These are phyloP conservation scores for Ophioninae sp. DNA, from an alignment of 2,888 invertebrate species.

Conservation along the genomic window DNA sequence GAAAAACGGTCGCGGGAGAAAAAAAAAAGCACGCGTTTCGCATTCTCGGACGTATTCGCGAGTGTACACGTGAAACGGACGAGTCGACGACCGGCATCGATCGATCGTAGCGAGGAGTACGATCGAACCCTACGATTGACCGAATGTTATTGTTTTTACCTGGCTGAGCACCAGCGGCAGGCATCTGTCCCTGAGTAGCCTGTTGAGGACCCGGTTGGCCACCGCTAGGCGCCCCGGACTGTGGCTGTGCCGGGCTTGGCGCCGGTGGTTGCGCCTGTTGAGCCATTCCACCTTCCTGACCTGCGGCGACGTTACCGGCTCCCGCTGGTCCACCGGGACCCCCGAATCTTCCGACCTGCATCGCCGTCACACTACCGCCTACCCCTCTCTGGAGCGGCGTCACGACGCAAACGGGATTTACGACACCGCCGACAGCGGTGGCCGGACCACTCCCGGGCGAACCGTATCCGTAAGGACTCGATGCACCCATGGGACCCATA, in stretches of 20 bases:
- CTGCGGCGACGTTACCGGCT: slow-evolving; percentile 82
- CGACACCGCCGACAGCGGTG: slow-evolving; percentile 74
- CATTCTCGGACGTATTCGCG: no score
- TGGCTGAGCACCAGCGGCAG: slow-evolving; percentile 78
- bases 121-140: background rate
- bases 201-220: slow-evolving; percentile 84
- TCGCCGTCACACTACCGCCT: slow-evolving; percentile 78
- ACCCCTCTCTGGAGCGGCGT: slow-evolving; percentile 83
- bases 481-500: slow-evolving; percentile 79
- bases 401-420: slow-evolving; percentile 81
- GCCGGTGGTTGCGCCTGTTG: slow-evolving; percentile 90
- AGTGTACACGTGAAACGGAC: no score
- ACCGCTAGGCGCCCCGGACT: slow-evolving; percentile 87
- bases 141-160: slow-evolving; percentile 64
- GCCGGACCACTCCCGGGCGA: slow-evolving; percentile 76
- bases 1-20: no score
- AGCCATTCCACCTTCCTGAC: slow-evolving; percentile 86
- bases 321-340: slow-evolving; percentile 80
- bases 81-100: background rate
- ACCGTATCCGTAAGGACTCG: slow-evolving; percentile 80
- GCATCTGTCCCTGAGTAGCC: slow-evolving; percentile 82
- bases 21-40: no score
- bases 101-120: background rate
- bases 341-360: slow-evolving; percentile 79
- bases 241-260: slow-evolving; percentile 89